Evolutionary conservation across 1,140 invertebrate genomes (phyloP).

Genomic region (Calephelis virginiensis): DNA sequence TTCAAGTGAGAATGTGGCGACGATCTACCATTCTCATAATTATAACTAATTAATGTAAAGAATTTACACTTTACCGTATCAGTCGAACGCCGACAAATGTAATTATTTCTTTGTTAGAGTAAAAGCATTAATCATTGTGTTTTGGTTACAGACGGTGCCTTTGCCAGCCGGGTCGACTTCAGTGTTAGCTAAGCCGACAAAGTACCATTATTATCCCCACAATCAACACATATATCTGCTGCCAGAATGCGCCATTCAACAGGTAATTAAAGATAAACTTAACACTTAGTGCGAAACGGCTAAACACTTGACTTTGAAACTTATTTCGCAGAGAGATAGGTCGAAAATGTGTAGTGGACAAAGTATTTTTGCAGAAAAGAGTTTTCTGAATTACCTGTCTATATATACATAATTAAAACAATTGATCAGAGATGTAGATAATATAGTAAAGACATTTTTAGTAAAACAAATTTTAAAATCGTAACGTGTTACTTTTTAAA

Average conservation of each 20-base stretch:
- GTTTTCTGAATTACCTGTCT: not conserved
- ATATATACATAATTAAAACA: not conserved
- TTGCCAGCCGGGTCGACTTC: conserved; percentile 84
- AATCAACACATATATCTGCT: conserved; percentile 94
- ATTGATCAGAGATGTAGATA: not conserved
- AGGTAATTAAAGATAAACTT: conserved; percentile 78
- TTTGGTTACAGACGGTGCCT: conserved; percentile 84
- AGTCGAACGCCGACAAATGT: not conserved
- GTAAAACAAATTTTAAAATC: too few relatives aligned
- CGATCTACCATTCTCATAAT: not conserved
- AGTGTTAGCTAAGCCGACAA: conserved; percentile 89
- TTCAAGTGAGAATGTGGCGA: conserved; percentile 1
- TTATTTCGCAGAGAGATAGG: not conserved
- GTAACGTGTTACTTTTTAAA: too few relatives aligned
- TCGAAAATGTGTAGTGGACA: not conserved
- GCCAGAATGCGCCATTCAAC: conserved; percentile 95
- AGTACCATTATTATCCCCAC: conserved; percentile 96
- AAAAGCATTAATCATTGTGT: conserved; percentile 37
- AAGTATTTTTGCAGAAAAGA: not conserved
- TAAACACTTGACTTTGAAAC: not conserved
- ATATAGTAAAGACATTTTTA: too few relatives aligned
- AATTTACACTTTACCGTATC: not conserved
- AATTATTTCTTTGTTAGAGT: not conserved
- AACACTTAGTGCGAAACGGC: not conserved
- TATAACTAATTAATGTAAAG: conserved; percentile 9